These are phyloP conservation scores for Saxidomus purpurata DNA, from an alignment of 1,140 invertebrate species.

Conservation along the genomic window DNA sequence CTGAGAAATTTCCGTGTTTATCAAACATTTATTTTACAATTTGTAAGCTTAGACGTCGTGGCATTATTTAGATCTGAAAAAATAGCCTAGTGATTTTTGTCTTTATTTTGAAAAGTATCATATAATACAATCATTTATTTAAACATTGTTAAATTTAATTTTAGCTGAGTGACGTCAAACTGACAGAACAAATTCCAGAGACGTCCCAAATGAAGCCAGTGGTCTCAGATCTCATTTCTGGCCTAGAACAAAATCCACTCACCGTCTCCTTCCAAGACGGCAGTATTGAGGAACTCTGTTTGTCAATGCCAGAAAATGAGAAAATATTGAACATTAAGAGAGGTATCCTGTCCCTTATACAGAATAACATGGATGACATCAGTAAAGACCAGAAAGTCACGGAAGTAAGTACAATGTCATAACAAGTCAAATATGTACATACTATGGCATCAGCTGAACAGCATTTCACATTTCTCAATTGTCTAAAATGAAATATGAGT, in stretches of 20 bases:
- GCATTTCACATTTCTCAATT: not conserved
- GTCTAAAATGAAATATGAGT: not conserved
- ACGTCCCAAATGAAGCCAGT: slow-evolving; percentile 33
- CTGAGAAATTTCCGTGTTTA: no score
- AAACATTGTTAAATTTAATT: no score
- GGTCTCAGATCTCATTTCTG: slow-evolving; percentile 51
- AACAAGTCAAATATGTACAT: no score
- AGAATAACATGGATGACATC: slow-evolving; percentile 95
- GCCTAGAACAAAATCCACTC: slow-evolving; percentile 85
- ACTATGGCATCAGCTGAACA: not conserved
- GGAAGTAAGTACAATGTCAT: slow-evolving; percentile 71
- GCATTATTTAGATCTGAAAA: no score
- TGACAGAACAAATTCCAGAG: slow-evolving; percentile 66
- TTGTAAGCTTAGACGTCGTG: no score
- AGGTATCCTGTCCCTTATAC: slow-evolving; percentile 93
- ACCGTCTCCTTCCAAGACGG: slow-evolving; percentile 87
- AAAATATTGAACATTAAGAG: slow-evolving; percentile 96
- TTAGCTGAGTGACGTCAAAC: slow-evolving; percentile 54
- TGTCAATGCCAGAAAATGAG: slow-evolving; percentile 88
- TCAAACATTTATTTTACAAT: no score
- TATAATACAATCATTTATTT: no score
- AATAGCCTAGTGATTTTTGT: slow-evolving; percentile 29
- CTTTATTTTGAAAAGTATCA: no score
- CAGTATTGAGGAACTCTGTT: slow-evolving; percentile 86
- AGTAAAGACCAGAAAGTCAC: slow-evolving; percentile 91